Evolutionary conservation across 64 coral and sea anemone species (phyloP).

Genomic region (Dendrophyllia cribrosa): DNA sequence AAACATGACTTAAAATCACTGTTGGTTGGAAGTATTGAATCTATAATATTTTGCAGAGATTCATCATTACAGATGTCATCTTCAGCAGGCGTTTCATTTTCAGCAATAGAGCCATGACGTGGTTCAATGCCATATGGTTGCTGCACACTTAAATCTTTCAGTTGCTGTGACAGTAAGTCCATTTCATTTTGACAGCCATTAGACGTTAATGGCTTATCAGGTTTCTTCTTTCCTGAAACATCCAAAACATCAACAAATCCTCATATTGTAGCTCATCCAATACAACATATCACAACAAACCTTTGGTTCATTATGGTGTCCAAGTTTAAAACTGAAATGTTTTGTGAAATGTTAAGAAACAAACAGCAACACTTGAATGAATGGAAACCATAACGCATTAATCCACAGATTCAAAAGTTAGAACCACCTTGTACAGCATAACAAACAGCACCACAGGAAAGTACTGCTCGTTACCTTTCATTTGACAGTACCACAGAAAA

Average conservation of each 20-base stretch:
- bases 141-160: constrained; percentile 20
- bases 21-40: constrained; percentile 10
- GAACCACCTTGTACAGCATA: too few relatives aligned
- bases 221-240: constrained; percentile 17
- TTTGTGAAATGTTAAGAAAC: too few relatives aligned
- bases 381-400: too few relatives aligned
- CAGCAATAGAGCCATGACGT: background rate
- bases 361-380: too few relatives aligned
- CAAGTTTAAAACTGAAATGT: too few relatives aligned
- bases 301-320: too few relatives aligned
- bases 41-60: constrained; percentile 9
- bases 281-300: too few relatives aligned
- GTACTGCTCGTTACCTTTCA: too few relatives aligned
- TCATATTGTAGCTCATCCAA: too few relatives aligned
- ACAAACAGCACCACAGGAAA: too few relatives aligned
- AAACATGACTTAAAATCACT: background rate
- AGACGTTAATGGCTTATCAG: background rate
- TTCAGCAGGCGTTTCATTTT: background rate
- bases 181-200: background rate
- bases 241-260: background rate
- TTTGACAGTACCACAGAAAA: too few relatives aligned
- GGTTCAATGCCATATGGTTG: background rate
- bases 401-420: too few relatives aligned
- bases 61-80: background rate
- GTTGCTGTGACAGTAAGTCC: background rate